Percentiles rank a stretch among this genome's conserved stretches.
Evolutionary conservation across 1,140 invertebrate species (phyloP).

Genomic region (Phymastichus coffea): DNA sequence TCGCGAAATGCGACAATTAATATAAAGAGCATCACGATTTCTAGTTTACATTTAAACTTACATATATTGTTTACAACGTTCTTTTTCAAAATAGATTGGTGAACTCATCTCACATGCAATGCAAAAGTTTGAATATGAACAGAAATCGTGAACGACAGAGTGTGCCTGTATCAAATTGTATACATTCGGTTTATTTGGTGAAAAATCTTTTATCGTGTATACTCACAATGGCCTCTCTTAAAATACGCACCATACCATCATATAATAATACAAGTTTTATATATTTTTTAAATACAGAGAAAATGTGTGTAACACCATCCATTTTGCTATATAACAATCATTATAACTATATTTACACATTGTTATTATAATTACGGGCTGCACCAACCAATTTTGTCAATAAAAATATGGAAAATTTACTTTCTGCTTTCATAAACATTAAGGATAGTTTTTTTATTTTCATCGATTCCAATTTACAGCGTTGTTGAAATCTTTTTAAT

Average conservation of each 20-base stretch:
- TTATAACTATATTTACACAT: conserved; percentile 53
- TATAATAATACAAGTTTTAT: conserved; percentile 33
- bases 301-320: conserved; percentile 44
- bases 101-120: no score
- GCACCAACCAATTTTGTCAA: conserved; percentile 31
- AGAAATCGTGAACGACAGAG: no score
- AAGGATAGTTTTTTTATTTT: no score
- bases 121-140: no score
- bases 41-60: conserved; percentile 12
- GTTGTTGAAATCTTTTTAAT: background rate
- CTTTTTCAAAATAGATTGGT: no score
- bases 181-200: background rate
- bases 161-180: background rate
- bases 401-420: background rate
- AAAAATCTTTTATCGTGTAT: background rate
- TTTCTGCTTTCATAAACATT: no score
- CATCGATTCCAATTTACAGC: no score
- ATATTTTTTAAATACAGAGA: conserved; percentile 32
- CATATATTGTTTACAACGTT: no score
- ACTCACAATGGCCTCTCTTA: conserved; percentile 4
- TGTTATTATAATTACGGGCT: conserved; percentile 40
- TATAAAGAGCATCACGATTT: conserved; percentile 15
- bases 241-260: conserved; percentile 22
- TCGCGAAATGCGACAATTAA: conserved; percentile 7
- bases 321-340: conserved; percentile 52